Evolutionary conservation across 2,113 vertebrate species (phyloP), one percentile per base, ranked within the genome.

Genomic region (Lepisosteus osseus): DNA sequence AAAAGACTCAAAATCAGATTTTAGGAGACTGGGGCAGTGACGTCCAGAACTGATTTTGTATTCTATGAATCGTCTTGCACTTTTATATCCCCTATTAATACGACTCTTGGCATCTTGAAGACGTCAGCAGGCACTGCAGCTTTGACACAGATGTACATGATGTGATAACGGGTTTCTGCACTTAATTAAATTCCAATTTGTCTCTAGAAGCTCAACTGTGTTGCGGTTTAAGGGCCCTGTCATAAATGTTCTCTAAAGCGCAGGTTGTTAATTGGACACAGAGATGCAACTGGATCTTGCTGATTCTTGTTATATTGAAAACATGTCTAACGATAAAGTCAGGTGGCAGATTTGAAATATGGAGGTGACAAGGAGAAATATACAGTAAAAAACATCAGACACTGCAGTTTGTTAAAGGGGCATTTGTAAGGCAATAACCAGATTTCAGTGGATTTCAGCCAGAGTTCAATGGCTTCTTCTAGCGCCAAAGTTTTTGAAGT

Each of bases 211-310:
- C 56, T n/a, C 7, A 12, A 59, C 13, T 13, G 12, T 59, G 56
- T 59, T 59, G 56, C 56, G 47, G 56, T 51, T 59, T 59, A 59
- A 59, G 13, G 56, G 11, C 56, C n/a, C 56, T 14, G 56, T 59
- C 56, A 59, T 59, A 14, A 59, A 59, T 6, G 3, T 13, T 59
- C n/a, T 59, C 56, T 13, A 59, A 59, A n/a, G 3, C 9, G 56
- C 56, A 59, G 56, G 56, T 59, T 59, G 56, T 59, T 59, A 59
- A 59, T 59, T 59, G 7, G 56, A 59, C 56, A 59, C 56, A 59
- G 11, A 59, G 11, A 59, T 59, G n/a, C 56, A 59, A 59, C 11
- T 59, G 56, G 56, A 59, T 59, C 56, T 59, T 12, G 56, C n/a
- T 59, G 56, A 12, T 5, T 9, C 47, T 51, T 2, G 9, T 51